A percentile compares a stretch with the other conserved stretches of the same genome.
phyloP scores from a whole-genome alignment of 2,113 vertebrate species.

The Mustela lutreola region DNA sequence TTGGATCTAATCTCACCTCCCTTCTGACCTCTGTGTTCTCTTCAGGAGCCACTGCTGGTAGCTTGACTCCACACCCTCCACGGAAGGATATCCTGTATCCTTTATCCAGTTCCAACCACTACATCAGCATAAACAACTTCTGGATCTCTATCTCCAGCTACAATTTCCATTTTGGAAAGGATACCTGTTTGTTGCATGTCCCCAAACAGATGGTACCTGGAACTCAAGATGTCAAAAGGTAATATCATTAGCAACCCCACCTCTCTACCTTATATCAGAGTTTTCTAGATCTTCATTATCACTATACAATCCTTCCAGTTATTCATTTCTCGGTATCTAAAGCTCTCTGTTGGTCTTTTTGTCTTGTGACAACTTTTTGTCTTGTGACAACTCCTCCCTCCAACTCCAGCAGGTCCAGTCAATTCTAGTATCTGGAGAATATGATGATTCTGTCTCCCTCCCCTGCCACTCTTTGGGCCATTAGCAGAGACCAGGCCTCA shows the following conservation, averaged over 20 bases:
- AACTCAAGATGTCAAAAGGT: neutral
- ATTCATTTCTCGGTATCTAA: neutral
- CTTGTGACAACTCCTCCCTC: neutral
- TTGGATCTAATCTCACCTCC: neutral
- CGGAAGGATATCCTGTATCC: rapidly evolving
- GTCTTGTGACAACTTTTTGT: neutral
- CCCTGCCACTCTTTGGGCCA: no score
- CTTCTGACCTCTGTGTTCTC: no score
- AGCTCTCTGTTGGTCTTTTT: neutral
- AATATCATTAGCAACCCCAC: neutral
- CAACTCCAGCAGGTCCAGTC: neutral
- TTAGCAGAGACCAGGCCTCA: neutral
- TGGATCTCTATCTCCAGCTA: neutral
- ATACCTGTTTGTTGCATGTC: neutral
- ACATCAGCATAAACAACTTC: neutral
- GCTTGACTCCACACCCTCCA: neutral
- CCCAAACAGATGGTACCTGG: neutral
- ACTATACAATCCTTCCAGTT: neutral
- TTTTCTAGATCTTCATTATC: neutral
- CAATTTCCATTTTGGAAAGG: neutral
- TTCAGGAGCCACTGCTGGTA: rapidly evolving
- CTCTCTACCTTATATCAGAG: neutral
- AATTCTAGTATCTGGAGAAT: neutral
- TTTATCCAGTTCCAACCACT: neutral
- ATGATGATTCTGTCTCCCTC: neutral